Evolutionary conservation across 2,888 invertebrate genomes (phyloP), one percentile per base, ranked within the genome.

Genomic region (Zygaena filipendulae): DNA sequence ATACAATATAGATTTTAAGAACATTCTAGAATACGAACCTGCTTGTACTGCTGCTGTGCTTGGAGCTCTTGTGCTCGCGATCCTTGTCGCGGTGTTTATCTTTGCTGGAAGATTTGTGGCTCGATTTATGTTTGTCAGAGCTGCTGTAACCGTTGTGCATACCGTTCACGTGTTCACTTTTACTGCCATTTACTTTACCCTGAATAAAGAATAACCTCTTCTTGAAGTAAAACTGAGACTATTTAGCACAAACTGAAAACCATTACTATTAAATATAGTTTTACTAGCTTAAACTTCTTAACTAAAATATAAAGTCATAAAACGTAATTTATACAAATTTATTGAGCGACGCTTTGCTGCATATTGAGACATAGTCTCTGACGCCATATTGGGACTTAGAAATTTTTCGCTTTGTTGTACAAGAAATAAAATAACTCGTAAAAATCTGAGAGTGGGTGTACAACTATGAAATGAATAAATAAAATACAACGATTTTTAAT

Each of bases 351-450:
- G 72, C 77, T 69, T 79, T 69, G 52, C 48, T 53, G 54, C 43
- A 43, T 50, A 49, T 54, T 43, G 40, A 49, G 47, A 82, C 85
- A 82, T 82, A 82, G 82, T 16, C 16, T 16, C 84, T 85, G 89
- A 87, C 90, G 90, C 90, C 90, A 90, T 91, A 87, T 90, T 90
- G 87, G 88, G 88, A 90, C 89, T 90, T 90, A 80, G 80, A 80
- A 81, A 81, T 80, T 60, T 77, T 80, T 74, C 71, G 80, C 60
- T 64, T 64, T 60, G n/a, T n/a, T n/a, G n/a, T n/a, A n/a, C n/a
- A n/a, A n/a, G n/a, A n/a, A n/a, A n/a, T n/a, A n/a, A n/a, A n/a
- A n/a, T n/a, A n/a, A n/a, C n/a, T n/a, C n/a, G n/a, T n/a, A n/a
- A n/a, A n/a, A n/a, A n/a, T n/a, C n/a, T n/a, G n/a, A n/a, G n/a